A percentile compares a stretch with the other conserved stretches of the same genome.
These are phyloP conservation scores for Aproaerema taeniolella DNA, from an alignment of 2,888 invertebrate genomes.

Conservation along the genomic window DNA sequence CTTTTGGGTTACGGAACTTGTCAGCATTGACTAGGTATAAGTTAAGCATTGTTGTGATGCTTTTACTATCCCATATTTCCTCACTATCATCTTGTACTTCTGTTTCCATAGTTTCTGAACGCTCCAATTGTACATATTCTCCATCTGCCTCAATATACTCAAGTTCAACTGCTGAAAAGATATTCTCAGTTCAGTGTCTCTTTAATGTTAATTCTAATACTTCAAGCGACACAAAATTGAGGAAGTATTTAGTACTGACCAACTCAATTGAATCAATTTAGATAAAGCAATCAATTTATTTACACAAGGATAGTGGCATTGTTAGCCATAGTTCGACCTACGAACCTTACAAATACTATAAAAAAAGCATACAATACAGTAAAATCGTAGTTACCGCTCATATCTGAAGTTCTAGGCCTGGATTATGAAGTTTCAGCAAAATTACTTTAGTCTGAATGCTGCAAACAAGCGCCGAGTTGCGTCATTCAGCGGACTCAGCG, in stretches of 20 bases:
- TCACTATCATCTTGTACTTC: conserved; percentile 46
- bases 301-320: conserved; percentile 13
- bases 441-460: conserved; percentile 8
- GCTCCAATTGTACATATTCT: conserved; percentile 47
- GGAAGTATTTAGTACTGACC: neutral
- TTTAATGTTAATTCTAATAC: neutral
- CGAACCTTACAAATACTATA: neutral
- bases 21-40: conserved; percentile 58
- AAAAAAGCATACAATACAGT: neutral
- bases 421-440: conserved; percentile 1
- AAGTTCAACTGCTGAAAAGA: conserved; percentile 39
- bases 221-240: neutral
- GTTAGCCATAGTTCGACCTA: neutral
- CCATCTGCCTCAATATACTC: conserved; percentile 49
- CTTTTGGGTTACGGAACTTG: conserved; percentile 62
- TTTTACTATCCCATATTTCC: conserved; percentile 60
- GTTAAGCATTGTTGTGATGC: conserved; percentile 45
- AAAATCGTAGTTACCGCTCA: conserved; percentile 15
- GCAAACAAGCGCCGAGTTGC: conserved; percentile 49
- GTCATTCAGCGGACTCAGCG: conserved; percentile 56
- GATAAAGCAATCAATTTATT: conserved; percentile 17
- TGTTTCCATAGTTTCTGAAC: conserved; percentile 42
- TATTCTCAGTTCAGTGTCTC: neutral
- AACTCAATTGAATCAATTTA: conserved; percentile 8
- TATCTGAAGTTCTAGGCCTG: neutral